phyloP scores from a whole-genome alignment of 2,797 vertebrate genomes.

The Onychomys torridus region DNA sequence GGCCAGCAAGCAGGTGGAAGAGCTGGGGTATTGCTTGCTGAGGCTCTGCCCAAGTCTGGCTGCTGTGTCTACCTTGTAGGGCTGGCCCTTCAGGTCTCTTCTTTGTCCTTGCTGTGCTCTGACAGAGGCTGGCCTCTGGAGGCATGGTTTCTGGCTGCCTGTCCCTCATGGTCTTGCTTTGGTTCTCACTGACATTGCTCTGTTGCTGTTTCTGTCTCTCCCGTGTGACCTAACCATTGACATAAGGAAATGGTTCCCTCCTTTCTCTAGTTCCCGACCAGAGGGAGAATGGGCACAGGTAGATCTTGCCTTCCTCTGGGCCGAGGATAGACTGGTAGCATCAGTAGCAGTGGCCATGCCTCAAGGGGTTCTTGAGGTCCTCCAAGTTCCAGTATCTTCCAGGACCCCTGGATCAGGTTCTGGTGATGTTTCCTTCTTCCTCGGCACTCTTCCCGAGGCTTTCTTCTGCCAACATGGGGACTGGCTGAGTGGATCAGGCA shows the following conservation, averaged over 20 bases:
- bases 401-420: background rate
- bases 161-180: conserved; percentile 16
- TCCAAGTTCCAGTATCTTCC: background rate
- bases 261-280: conserved; percentile 24
- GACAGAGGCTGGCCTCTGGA: background rate
- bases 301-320: background rate
- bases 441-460: background rate
- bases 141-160: background rate
- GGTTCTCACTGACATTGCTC: background rate
- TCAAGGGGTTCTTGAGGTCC: no score
- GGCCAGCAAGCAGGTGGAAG: background rate
- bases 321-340: fast-evolving
- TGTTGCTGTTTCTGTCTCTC: background rate
- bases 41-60: background rate
- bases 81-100: background rate
- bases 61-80: background rate
- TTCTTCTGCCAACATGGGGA: background rate
- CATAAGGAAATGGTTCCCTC: background rate
- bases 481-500: background rate
- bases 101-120: background rate
- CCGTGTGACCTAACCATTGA: background rate
- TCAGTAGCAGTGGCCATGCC: background rate
- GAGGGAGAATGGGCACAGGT: background rate
- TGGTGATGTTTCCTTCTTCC: background rate
- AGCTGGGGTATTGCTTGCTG: background rate